These are phyloP conservation scores for Chymomyza amoena DNA, from an alignment of 2,888 invertebrate genomes.

Conservation along the genomic window DNA sequence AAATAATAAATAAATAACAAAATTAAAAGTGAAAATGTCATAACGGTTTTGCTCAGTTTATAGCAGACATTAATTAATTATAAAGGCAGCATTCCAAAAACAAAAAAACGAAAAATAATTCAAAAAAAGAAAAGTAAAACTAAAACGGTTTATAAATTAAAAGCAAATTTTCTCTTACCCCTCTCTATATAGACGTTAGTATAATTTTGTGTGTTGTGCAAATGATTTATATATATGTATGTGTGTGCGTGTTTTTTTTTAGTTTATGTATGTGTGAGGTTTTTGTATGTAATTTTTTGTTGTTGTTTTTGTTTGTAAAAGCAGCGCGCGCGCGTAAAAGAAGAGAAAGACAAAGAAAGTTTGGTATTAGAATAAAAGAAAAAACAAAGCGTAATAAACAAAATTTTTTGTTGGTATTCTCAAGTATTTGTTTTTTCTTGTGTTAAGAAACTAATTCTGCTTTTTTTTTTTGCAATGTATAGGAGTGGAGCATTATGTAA, in stretches of 20 bases:
- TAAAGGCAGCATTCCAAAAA: slow-evolving; percentile 10
- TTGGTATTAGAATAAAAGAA: slow-evolving; percentile 70
- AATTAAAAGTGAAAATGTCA: background rate
- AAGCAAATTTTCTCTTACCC: slow-evolving; percentile 63
- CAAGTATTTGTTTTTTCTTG: slow-evolving; percentile 1
- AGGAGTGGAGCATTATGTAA: background rate
- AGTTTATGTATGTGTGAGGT: slow-evolving; percentile 4
- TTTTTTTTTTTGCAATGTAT: background rate
- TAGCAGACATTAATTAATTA: background rate
- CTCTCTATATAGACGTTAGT: slow-evolving; percentile 72
- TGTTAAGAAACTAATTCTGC: background rate
- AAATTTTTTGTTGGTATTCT: slow-evolving; percentile 40
- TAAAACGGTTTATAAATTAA: slow-evolving; percentile 21
- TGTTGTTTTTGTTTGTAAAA: slow-evolving; percentile 38
- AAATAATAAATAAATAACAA: background rate
- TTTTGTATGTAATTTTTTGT: slow-evolving; percentile 16
- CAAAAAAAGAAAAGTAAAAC: slow-evolving; percentile 36
- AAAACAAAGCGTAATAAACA: slow-evolving; percentile 67
- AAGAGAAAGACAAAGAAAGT: slow-evolving; percentile 72
- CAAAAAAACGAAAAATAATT: slow-evolving; percentile 18
- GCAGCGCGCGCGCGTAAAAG: slow-evolving; percentile 75
- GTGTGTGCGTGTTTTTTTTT: slow-evolving; percentile 25
- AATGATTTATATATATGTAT: slow-evolving; percentile 39
- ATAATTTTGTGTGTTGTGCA: slow-evolving; percentile 44
- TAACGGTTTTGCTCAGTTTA: background rate